Percentiles rank a stretch among this genome's conserved stretches.
These are phyloP conservation scores for Buceros bicornis DNA, from an alignment of 2,797 vertebrate genomes.

Conservation along the genomic window DNA sequence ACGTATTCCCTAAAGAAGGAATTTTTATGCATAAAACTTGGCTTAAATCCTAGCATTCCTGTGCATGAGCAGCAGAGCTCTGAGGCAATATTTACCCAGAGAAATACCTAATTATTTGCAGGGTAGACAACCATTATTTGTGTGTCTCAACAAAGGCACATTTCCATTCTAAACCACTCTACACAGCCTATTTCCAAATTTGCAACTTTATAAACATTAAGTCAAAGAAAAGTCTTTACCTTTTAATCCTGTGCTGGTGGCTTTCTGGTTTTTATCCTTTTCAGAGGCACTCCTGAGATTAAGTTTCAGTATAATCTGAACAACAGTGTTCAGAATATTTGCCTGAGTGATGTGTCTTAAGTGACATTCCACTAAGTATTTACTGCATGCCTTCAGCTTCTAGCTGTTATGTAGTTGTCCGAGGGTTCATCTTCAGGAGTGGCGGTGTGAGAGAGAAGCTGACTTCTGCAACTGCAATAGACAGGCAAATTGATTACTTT, in stretches of 20 bases:
- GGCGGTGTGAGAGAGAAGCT: conserved; percentile 47
- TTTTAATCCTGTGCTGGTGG: conserved; percentile 35
- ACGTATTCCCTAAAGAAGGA: neutral
- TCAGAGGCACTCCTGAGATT: conserved; percentile 6
- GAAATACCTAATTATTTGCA: neutral
- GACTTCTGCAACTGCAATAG: conserved; percentile 31
- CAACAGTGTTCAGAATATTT: conserved; percentile 16
- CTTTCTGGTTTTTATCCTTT: conserved; percentile 37
- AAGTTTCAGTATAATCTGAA: conserved; percentile 31
- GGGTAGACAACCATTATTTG: neutral
- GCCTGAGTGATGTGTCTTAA: neutral
- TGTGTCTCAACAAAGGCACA: neutral
- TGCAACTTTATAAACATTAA: neutral
- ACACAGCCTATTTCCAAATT: neutral
- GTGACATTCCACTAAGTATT: conserved; percentile 19
- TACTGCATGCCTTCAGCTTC: conserved; percentile 52
- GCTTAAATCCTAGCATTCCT: neutral
- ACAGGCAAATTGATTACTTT: conserved; percentile 71
- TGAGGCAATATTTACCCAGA: neutral
- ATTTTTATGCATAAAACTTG: neutral
- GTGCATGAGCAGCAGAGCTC: neutral
- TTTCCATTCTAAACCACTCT: neutral
- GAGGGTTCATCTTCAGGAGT: conserved; percentile 9
- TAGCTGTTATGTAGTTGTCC: neutral
- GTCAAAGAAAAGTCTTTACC: conserved; percentile 66